Evolutionary conservation across 2,888 invertebrate species (phyloP).

Genomic region (Aproaerema taeniolella): DNA sequence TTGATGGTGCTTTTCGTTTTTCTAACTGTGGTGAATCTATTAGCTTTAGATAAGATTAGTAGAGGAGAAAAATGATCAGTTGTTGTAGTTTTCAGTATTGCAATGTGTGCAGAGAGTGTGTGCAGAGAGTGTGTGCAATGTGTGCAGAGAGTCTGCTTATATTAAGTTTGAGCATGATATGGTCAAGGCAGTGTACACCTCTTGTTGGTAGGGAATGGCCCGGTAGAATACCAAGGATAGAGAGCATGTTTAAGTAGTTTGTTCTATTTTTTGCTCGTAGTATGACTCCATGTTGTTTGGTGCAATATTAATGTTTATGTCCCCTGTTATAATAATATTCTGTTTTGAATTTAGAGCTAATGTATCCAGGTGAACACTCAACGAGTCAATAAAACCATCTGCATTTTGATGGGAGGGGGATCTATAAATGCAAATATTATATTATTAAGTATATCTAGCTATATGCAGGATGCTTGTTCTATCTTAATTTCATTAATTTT

Average conservation of each 20-base stretch:
- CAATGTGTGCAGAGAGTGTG: neutral
- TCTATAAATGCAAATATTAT: neutral
- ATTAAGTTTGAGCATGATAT: too few relatives aligned
- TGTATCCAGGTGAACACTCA: neutral
- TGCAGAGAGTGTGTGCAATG: neutral
- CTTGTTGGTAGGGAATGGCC: neutral
- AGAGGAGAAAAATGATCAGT: neutral
- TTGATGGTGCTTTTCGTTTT: neutral
- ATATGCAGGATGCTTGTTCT: neutral
- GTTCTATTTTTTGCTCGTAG: neutral
- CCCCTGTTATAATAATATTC: neutral
- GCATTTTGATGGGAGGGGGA: neutral
- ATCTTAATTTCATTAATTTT: neutral
- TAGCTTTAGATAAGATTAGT: neutral
- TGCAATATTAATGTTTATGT: neutral
- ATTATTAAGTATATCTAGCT: neutral
- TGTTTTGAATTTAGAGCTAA: neutral
- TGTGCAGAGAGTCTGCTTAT: neutral
- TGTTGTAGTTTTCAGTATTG: neutral
- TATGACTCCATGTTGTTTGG: neutral
- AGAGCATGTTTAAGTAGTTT: neutral
- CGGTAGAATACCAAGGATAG: neutral
- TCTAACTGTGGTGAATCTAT: neutral
- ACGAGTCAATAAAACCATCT: neutral
- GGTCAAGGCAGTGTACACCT: neutral